These are phyloP conservation scores for Pogonomyrmex californicus DNA, from an alignment of 1,140 invertebrate genomes.

Conservation along the genomic window DNA sequence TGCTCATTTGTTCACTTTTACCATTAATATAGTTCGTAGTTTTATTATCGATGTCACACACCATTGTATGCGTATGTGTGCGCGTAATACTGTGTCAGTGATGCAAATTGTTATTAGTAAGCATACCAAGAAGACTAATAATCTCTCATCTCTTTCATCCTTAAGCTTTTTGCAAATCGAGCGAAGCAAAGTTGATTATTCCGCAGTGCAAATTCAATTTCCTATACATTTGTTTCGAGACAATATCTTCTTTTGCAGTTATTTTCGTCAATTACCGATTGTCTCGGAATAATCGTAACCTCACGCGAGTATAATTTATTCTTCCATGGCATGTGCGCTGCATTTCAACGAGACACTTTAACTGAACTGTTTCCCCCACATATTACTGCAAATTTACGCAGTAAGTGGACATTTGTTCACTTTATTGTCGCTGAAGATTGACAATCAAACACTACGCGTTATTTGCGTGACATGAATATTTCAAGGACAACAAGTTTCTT, in stretches of 20 bases:
- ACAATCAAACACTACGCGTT: conserved; percentile 39
- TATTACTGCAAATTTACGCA: conserved; percentile 60
- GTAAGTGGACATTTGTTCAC: conserved; percentile 64
- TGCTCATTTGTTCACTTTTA: conserved; percentile 38
- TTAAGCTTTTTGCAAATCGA: conserved; percentile 32
- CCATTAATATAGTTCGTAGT: conserved; percentile 16
- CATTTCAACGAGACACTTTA: conserved; percentile 61
- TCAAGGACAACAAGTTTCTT: conserved; percentile 38
- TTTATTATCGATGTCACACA: conserved; percentile 1
- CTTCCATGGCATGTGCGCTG: conserved; percentile 20
- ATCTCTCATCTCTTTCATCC: conserved; percentile 27
- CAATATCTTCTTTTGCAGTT: conserved; percentile 12
- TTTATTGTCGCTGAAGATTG: conserved; percentile 52
- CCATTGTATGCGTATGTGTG: neutral
- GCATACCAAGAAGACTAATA: conserved; percentile 76
- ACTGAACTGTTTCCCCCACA: conserved; percentile 61
- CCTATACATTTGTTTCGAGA: conserved; percentile 32
- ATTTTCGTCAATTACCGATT: conserved; percentile 39
- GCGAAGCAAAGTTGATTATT: conserved; percentile 23
- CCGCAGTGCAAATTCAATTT: conserved; percentile 25
- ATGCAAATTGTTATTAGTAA: conserved; percentile 74
- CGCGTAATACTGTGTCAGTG: conserved; percentile 57
- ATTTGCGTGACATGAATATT: conserved; percentile 40
- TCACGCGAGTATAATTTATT: conserved; percentile 38
- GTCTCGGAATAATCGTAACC: conserved; percentile 20